Conservation (phyloP, 2,113 vertebrate genomes). For the Pao palembangensis region DNA sequence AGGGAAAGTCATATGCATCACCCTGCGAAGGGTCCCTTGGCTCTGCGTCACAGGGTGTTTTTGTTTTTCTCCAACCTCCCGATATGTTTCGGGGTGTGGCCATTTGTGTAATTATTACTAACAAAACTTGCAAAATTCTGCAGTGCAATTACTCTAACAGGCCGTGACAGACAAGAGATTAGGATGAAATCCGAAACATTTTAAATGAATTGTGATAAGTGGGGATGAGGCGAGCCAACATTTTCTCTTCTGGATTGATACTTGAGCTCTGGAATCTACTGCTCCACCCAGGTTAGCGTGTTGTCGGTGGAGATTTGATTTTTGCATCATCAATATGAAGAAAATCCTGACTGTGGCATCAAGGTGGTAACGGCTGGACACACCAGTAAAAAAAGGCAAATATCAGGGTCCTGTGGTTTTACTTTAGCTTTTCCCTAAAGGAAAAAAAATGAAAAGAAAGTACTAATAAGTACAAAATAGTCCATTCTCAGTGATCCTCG, state of each 20-base stretch:
- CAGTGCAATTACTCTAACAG: not conserved
- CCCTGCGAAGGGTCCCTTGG: conserved; percentile 11
- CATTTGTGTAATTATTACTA: conserved; percentile 14
- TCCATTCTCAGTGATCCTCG: too few species aligned
- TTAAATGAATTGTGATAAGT: not conserved
- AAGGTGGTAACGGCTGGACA: too few species aligned
- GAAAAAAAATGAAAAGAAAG: too few species aligned
- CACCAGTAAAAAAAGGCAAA: too few species aligned
- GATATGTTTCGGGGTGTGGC: conserved; percentile 32
- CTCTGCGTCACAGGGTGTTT: conserved; percentile 29
- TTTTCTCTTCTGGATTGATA: not conserved
- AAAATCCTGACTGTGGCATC: too few species aligned
- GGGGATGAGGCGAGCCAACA: not conserved
- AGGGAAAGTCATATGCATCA: conserved; percentile 25
- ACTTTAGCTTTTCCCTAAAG: too few species aligned
- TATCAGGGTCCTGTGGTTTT: too few species aligned
- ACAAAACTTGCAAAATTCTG: conserved; percentile 8
- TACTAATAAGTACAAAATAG: too few species aligned
- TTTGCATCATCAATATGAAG: too few species aligned
- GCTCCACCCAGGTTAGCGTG: too few species aligned
- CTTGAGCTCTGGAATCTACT: not conserved
- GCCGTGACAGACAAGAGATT: not conserved
- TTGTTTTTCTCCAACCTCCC: conserved; percentile 34
- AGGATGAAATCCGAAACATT: conserved; percentile 3
- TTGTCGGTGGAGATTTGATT: too few species aligned